phyloP scores from a whole-genome alignment of 2,797 vertebrate species.

The Carcharodon carcharias region DNA sequence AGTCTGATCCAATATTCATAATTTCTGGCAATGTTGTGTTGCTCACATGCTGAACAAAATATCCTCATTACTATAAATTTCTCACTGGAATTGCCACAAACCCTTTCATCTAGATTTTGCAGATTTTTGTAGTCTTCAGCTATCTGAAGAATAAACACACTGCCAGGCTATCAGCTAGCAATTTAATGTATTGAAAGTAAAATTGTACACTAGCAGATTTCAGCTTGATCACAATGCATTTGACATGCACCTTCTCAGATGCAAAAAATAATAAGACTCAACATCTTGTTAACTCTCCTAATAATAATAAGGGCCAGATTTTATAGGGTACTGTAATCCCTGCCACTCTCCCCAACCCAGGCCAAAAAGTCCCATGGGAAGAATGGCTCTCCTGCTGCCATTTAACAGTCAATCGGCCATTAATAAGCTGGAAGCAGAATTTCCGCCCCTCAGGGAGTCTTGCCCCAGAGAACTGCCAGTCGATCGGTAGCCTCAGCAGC shows the following conservation, averaged over 20 bases:
- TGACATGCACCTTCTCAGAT: not conserved
- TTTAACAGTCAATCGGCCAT: too few relatives aligned
- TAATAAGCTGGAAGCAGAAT: too few relatives aligned
- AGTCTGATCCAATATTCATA: not conserved
- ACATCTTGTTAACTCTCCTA: not conserved
- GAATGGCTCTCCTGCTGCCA: too few relatives aligned
- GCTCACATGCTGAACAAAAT: not conserved
- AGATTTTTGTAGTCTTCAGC: not conserved
- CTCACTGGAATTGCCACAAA: not conserved
- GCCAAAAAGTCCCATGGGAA: too few relatives aligned
- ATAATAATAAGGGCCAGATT: not conserved
- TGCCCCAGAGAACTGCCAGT: too few relatives aligned
- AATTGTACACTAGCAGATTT: not conserved
- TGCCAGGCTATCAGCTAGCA: not conserved
- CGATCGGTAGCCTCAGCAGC: too few relatives aligned
- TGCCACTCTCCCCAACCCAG: too few relatives aligned
- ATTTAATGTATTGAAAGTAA: not conserved
- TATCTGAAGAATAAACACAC: not conserved
- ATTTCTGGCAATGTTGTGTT: not conserved
- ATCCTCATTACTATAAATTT: not conserved
- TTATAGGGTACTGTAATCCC: too few relatives aligned
- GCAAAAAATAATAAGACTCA: not conserved
- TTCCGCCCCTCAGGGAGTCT: too few relatives aligned
- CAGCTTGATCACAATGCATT: not conserved
- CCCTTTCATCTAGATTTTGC: not conserved